Percentiles rank a stretch among this genome's conserved stretches.
Conservation (phyloP, 2,113 vertebrate species). For the Calyptommatus sinebrachiatus region DNA sequence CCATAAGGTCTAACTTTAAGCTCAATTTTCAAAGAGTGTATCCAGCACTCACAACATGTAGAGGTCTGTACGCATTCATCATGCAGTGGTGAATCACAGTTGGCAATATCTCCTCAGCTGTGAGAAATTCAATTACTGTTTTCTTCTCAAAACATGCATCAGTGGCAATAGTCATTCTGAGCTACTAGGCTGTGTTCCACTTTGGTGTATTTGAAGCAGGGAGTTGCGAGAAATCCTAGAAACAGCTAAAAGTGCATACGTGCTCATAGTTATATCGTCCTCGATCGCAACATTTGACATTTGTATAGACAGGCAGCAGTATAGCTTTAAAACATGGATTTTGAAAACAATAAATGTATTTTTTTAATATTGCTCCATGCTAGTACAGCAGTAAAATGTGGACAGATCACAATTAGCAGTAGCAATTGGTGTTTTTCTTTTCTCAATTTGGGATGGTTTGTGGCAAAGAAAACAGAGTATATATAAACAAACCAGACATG, state of each 20-base stretch:
- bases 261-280: neutral
- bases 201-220: conserved; percentile 8
- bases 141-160: conserved; percentile 24
- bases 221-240: neutral
- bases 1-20: conserved; percentile 27
- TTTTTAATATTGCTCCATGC: neutral
- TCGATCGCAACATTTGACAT: neutral
- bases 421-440: neutral
- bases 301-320: neutral
- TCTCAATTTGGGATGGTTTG: no score
- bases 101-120: conserved; percentile 10
- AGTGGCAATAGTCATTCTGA: conserved; percentile 24
- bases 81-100: conserved; percentile 17
- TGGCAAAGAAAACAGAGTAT: neutral
- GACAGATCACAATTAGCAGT: neutral
- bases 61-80: conserved; percentile 26
- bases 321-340: neutral
- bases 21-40: conserved; percentile 25
- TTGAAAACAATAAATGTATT: neutral
- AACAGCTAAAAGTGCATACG: neutral
- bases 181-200: conserved; percentile 10
- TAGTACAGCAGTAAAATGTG: no score
- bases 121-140: conserved; percentile 37
- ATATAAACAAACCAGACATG: neutral
- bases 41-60: conserved; percentile 26